These are phyloP conservation scores for Phodopus roborovskii DNA, from an alignment of 2,113 vertebrate genomes.

Conservation along the genomic window DNA sequence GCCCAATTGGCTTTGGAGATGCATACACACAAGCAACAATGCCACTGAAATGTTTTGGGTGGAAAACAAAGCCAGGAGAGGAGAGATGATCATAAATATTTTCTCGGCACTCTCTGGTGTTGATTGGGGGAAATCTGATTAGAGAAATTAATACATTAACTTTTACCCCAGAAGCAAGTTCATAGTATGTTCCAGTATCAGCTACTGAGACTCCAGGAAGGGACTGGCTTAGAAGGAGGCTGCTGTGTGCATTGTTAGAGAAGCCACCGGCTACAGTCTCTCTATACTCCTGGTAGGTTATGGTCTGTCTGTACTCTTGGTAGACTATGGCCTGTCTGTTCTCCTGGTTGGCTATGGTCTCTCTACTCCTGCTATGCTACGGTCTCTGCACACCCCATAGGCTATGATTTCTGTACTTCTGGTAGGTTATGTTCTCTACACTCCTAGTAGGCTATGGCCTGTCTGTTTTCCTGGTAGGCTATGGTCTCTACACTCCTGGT, in stretches of 20 bases:
- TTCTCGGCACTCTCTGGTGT: neutral
- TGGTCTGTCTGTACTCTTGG: neutral
- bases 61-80: neutral
- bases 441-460: neutral
- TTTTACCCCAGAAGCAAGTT: slow-evolving; percentile 78
- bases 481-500: neutral
- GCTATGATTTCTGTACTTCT: neutral
- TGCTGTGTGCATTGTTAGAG: slow-evolving; percentile 76
- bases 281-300: neutral
- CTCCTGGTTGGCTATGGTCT: neutral
- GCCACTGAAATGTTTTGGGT: neutral
- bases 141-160: slow-evolving; percentile 59
- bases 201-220: slow-evolving; percentile 76
- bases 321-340: neutral
- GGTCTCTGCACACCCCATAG: no score
- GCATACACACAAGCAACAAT: accelerated
- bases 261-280: neutral
- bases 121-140: neutral
- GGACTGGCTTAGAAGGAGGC: slow-evolving; percentile 82
- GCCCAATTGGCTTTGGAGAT: accelerated
- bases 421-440: neutral
- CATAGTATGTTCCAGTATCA: slow-evolving; percentile 76
- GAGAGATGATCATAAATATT: accelerated
- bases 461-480: no score
- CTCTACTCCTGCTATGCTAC: neutral